Evolutionary conservation across 64 coral and sea anemone genomes (phyloP), one percentile per base, ranked within the genome.

Genomic region (Dendrophyllia cribrosa): DNA sequence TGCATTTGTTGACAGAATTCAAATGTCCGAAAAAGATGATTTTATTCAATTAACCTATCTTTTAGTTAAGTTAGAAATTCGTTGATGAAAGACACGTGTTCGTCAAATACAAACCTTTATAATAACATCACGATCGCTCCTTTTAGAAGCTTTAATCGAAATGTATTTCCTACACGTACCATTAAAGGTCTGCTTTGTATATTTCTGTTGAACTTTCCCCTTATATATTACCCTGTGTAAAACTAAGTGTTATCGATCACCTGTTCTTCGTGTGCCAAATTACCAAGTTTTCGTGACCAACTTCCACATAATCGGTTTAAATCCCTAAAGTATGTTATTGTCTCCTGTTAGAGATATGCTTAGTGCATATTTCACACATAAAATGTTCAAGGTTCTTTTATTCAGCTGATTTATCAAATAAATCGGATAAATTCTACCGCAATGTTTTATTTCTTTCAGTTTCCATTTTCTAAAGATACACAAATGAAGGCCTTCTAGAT

Each of bases 1-100:
- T 62, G 80, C 43, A 46, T 50, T 83, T 64, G 78, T 83, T 83
- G 80, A 83, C 80, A 83, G 58, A 59, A 59, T 60, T 7, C 60
- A 43, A 20, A 66, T 83, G 80, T 63, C 44, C 16, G 26, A 66
- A 83, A 44, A 64, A 44, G 60, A 50, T 83, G 78, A 83, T 66
- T 83, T 83, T 22, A 62, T 83, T 83, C 25, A 83, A 83, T 66
- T 66, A 66, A 83, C 62, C 45, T 2, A 46, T 67, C 16, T 83
- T 83, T 67, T 63, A 83, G 60, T 83, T 65, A 67, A 53, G 2
- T 12, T 51, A 19, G 45, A 21, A 53, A 55, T 21, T 22, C 7
- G 47, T 50, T 49, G 16, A 12, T 72, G 70, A 75, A 17, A 75
- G 16, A 50, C 43, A 50, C 72, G 43, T 20, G 43, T 5, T 52